These are phyloP conservation scores for Anabas testudineus DNA, from an alignment of 2,797 vertebrate species.

Conservation along the genomic window DNA sequence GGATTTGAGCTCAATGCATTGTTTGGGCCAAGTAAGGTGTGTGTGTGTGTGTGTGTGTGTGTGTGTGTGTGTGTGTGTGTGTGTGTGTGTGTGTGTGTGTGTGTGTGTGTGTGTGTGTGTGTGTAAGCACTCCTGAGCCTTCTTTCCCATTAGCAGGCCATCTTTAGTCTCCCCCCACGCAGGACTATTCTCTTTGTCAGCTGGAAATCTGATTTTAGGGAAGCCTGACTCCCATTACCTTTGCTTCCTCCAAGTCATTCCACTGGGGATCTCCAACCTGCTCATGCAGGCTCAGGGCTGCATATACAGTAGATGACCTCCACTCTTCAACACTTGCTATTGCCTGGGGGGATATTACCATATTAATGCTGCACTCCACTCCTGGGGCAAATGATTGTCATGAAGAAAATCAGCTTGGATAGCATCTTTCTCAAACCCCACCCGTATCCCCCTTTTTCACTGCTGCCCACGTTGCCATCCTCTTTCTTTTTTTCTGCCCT, in stretches of 20 bases:
- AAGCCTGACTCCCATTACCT: conserved; percentile 74
- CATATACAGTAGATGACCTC: conserved; percentile 77
- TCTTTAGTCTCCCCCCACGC: conserved; percentile 37
- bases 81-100: conserved; percentile 6
- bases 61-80: no score
- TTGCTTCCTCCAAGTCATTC: conserved; percentile 58
- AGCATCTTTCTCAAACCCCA: conserved; percentile 56
- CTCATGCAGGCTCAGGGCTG: conserved; percentile 57
- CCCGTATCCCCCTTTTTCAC: conserved; percentile 11
- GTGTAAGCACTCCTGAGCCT: conserved; percentile 1
- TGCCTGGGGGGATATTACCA: conserved; percentile 77
- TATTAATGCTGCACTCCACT: conserved; percentile 79
- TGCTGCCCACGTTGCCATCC: conserved; percentile 30
- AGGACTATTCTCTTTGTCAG: conserved; percentile 62
- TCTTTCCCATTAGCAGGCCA: conserved; percentile 58
- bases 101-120: neutral
- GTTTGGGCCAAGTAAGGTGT: conserved; percentile 20
- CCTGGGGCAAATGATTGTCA: conserved; percentile 72
- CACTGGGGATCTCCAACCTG: conserved; percentile 67
- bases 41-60: no score
- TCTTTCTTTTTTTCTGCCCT: conserved; percentile 21
- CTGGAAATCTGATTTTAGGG: conserved; percentile 76
- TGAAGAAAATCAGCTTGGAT: conserved; percentile 54
- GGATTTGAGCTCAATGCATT: conserved; percentile 27
- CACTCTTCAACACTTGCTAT: conserved; percentile 61